Base-by-base conservation (phyloP, 1,140 invertebrate species). In the Atta cephalotes region DNA sequence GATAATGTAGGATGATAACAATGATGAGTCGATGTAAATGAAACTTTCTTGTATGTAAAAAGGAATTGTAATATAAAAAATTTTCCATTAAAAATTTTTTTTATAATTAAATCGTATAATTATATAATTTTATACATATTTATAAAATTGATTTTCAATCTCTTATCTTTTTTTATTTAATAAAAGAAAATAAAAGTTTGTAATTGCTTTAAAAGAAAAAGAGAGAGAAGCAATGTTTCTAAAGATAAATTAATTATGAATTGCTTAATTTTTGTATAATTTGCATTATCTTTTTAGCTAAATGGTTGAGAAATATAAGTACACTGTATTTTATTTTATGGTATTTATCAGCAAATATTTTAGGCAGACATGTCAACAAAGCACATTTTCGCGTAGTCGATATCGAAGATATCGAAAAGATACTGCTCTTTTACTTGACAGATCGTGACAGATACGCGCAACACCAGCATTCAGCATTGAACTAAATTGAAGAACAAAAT, bases 401-500 rank as follows among this genome's bases (percentile, higher is more conserved):
- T 68, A 60, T 80, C 31, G 31, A 39, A 28, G 49, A 56, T 80
- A 70, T 80, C n/a, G 21, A 51, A 6, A 70, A 80, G 65, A 80
- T 39, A 39, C 7, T 21, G 31, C 7, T 49, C 49, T 80, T 56
- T 39, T 66, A 66, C 6, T 68, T 80, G 78, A 80, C 63, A 70
- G 63, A 80, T 80, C 49, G 31, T 70, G 78, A 80, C 63, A 80
- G 77, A 31, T 53, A 49, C 28, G 62, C n/a, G 49, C 63, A 63
- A 80, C 45, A 79, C 63, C 49, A 68, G 35, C 65, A 68, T 80
- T 80, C 78, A 68, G 49, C 63, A 80, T 80, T 53, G 18, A 3
- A 25, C 28, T 12, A 70, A 70, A 80, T n/a, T 70, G 63, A 70
- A 25, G n/a, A 39, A 21, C n/a, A 70, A 80, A 68, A 70, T 80